These are phyloP conservation scores for Drosophila nebulosa DNA, from an alignment of 1,140 invertebrate genomes.

Conservation along the genomic window DNA sequence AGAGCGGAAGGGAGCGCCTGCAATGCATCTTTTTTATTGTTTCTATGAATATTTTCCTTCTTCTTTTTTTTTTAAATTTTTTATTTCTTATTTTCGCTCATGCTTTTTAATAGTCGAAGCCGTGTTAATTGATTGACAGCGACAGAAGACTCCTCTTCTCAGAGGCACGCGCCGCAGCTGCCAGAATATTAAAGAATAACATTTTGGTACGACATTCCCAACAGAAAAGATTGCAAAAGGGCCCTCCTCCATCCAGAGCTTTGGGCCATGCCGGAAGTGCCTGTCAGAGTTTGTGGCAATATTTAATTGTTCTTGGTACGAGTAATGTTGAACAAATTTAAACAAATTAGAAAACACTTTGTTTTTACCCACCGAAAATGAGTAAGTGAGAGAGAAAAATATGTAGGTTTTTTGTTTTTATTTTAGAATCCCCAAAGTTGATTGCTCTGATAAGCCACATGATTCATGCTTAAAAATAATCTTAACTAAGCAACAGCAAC, in stretches of 20 bases:
- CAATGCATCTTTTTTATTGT: constrained; percentile 25
- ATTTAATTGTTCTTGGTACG: constrained; percentile 2
- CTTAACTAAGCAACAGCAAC: too few species aligned
- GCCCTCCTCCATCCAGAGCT: not conserved
- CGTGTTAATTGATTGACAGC: constrained; percentile 42
- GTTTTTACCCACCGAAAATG: not conserved
- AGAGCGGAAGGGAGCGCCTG: not conserved
- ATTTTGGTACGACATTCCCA: not conserved
- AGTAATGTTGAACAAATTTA: too few species aligned
- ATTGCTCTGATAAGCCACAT: too few species aligned
- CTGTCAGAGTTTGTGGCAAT: constrained; percentile 29
- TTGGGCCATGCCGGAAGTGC: constrained; percentile 30
- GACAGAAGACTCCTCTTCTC: not conserved
- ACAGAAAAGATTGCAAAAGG: constrained; percentile 4
- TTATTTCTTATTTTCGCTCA: too few species aligned
- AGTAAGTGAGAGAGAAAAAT: too few species aligned
- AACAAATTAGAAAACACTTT: constrained; percentile 1
- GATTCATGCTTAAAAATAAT: too few species aligned
- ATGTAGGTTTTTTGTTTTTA: too few species aligned
- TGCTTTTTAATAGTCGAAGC: constrained; percentile 19
- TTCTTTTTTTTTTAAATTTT: constrained; percentile 6
- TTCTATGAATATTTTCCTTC: constrained; percentile 5
- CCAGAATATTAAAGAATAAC: not conserved
- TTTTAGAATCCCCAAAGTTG: too few species aligned
- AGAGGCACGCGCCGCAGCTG: constrained; percentile 11